These are phyloP conservation scores for Eilema caniola DNA, from an alignment of 2,888 invertebrate genomes.

Conservation along the genomic window DNA sequence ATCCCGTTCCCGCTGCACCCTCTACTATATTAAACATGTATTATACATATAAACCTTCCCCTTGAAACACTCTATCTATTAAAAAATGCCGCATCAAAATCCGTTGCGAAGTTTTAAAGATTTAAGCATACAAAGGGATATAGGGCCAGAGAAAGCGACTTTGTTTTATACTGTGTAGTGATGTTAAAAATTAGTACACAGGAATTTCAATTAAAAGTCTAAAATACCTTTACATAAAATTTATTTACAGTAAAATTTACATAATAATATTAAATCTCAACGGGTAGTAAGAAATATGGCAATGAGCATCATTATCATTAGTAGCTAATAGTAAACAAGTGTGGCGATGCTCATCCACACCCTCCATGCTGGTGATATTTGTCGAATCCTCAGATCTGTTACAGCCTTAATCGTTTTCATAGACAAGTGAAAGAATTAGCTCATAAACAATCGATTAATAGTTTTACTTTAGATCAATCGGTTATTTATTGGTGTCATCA, in stretches of 20 bases:
- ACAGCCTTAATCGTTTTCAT: neutral
- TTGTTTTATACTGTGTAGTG: too few relatives aligned
- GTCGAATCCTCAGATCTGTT: neutral
- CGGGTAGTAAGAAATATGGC: slow-evolving; percentile 9
- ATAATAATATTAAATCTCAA: neutral
- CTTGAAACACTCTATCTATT: too few relatives aligned
- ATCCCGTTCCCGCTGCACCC: too few relatives aligned
- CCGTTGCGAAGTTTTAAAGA: too few relatives aligned
- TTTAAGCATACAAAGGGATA: too few relatives aligned
- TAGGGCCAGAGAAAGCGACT: too few relatives aligned
- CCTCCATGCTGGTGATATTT: neutral
- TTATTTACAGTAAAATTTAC: neutral
- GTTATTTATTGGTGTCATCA: neutral
- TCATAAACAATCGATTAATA: slow-evolving; percentile 1
- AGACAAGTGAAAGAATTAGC: too few relatives aligned
- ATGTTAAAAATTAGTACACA: too few relatives aligned
- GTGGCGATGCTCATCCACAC: neutral
- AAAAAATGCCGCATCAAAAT: too few relatives aligned
- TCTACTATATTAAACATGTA: too few relatives aligned
- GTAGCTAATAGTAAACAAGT: slow-evolving; percentile 2
- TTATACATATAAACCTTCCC: too few relatives aligned
- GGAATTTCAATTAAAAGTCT: neutral
- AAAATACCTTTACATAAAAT: neutral
- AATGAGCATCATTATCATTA: slow-evolving; percentile 12
- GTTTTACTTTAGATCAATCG: neutral